Evolutionary conservation across 2,888 invertebrate species (phyloP).

Genomic region (Gonocerus acuteangulatus): DNA sequence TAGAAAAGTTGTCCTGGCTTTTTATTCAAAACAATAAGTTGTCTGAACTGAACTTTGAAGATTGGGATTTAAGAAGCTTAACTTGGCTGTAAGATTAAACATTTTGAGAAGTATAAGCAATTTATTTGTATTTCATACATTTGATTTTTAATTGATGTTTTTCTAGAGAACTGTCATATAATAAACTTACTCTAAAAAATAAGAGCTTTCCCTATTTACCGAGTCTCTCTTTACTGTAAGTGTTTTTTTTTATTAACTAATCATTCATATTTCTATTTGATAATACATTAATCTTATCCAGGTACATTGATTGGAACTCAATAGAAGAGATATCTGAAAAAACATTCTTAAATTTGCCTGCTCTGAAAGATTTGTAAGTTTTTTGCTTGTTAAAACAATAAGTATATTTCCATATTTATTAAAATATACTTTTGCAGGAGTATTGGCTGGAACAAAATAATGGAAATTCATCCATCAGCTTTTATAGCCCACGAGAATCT

Average conservation of each 20-base stretch:
- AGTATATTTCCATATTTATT: neutral
- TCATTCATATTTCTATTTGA: constrained; percentile 9
- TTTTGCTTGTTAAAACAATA: neutral
- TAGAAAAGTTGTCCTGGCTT: constrained; percentile 46
- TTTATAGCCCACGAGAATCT: neutral
- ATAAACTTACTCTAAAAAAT: constrained; percentile 46
- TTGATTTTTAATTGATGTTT: neutral
- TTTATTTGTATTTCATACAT: constrained; percentile 11
- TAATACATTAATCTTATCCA: constrained; percentile 10
- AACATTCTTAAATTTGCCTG: constrained; percentile 45
- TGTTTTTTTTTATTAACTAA: neutral
- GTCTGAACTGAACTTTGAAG: constrained; percentile 44
- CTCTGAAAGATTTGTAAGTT: constrained; percentile 50
- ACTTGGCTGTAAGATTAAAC: constrained; percentile 31
- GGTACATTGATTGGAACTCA: constrained; percentile 25
- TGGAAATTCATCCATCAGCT: neutral
- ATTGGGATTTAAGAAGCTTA: constrained; percentile 41
- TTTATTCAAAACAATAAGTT: constrained; percentile 48
- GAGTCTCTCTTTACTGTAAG: constrained; percentile 27
- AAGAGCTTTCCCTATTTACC: constrained; percentile 47
- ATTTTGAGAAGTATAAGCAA: constrained; percentile 2
- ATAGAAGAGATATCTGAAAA: constrained; percentile 44
- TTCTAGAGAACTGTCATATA: constrained; percentile 45
- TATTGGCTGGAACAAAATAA: constrained; percentile 8
- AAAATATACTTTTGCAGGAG: neutral